Conservation (phyloP, 2,888 invertebrate species). For the Lacanobia wlatinum region DNA sequence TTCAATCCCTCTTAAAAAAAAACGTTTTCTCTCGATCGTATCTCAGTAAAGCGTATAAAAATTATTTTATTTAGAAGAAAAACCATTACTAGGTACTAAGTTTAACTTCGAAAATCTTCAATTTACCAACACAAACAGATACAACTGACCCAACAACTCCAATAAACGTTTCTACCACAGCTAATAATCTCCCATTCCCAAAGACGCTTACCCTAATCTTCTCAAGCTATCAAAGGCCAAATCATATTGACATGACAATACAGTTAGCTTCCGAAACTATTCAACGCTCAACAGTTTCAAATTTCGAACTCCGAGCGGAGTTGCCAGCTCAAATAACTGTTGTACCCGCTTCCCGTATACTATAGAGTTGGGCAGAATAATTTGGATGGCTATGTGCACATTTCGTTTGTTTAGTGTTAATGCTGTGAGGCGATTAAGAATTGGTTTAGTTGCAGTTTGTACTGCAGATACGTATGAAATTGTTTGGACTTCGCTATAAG, state of each 20-base stretch:
- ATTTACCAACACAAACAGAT: conserved; percentile 7
- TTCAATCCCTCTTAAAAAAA: too few species aligned
- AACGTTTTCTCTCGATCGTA: too few species aligned
- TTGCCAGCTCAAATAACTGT: conserved; percentile 65
- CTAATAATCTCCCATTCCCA: conserved; percentile 43
- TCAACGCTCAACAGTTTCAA: conserved; percentile 51
- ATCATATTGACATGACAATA: conserved; percentile 57
- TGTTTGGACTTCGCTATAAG: background rate
- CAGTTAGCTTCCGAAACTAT: conserved; percentile 55
- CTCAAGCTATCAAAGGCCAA: conserved; percentile 51
- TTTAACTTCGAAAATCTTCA: background rate
- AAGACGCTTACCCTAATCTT: conserved; percentile 46
- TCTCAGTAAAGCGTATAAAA: too few species aligned
- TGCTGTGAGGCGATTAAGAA: conserved; percentile 25
- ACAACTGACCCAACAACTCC: conserved; percentile 12
- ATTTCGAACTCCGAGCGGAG: conserved; percentile 54
- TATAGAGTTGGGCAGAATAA: conserved; percentile 57
- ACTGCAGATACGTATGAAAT: background rate
- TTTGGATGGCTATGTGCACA: conserved; percentile 32
- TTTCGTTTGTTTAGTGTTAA: conserved; percentile 24
- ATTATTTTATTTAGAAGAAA: too few species aligned
- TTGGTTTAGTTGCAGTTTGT: conserved; percentile 8
- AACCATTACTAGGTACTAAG: too few species aligned
- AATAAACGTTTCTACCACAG: conserved; percentile 14
- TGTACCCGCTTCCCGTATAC: conserved; percentile 31